phyloP scores from a whole-genome alignment of 2,113 vertebrate genomes.

The Urocolius indicus region DNA sequence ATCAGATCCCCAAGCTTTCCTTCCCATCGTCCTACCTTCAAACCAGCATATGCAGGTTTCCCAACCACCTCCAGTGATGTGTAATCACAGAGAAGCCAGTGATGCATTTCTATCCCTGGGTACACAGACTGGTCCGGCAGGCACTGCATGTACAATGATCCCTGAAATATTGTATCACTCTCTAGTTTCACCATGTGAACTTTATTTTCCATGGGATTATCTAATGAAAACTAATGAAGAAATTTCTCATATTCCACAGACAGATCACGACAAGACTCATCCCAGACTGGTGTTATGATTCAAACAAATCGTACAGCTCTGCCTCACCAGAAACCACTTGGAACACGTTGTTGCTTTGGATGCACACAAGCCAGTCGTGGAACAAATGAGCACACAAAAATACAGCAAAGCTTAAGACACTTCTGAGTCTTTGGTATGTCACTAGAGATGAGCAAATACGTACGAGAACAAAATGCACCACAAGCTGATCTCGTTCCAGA shows the following conservation, averaged over 20 bases:
- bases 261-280: neutral
- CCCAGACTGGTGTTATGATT: constrained; percentile 58
- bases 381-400: constrained; percentile 1
- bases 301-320: neutral
- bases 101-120: neutral
- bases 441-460: constrained; percentile 10
- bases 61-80: neutral
- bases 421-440: neutral
- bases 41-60: neutral
- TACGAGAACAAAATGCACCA: neutral
- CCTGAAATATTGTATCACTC: neutral
- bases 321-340: constrained; percentile 58
- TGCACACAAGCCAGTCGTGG: neutral
- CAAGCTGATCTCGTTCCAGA: neutral
- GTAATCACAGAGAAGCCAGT: neutral
- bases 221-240: constrained; percentile 31
- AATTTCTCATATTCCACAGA: constrained; percentile 45
- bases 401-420: neutral
- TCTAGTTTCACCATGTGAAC: neutral
- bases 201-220: neutral
- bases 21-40: neutral
- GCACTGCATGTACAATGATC: neutral
- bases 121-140: neutral
- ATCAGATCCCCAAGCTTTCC: neutral
- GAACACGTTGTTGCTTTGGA: constrained; percentile 14